Conservation (phyloP, 1,140 invertebrate genomes). For the Xylocopa sonorina region DNA sequence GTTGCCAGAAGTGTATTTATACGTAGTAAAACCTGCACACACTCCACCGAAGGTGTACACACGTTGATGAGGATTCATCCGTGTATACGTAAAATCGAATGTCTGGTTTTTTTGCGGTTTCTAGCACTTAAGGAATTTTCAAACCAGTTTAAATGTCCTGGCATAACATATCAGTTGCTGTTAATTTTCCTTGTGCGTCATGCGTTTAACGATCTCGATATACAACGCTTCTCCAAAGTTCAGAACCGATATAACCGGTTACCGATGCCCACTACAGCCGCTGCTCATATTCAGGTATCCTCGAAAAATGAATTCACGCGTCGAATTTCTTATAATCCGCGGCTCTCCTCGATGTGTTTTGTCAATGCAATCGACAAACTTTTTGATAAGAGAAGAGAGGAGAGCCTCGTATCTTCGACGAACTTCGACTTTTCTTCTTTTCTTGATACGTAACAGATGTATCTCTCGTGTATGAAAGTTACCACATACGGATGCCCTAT, state of each 20-base stretch:
- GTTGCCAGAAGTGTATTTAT: constrained; percentile 74
- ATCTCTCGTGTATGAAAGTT: not conserved
- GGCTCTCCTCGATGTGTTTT: not conserved
- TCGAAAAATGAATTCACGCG: not conserved
- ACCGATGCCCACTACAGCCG: not conserved
- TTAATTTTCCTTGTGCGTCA: not conserved
- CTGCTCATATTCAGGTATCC: not conserved
- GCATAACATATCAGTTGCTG: not conserved
- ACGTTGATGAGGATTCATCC: constrained; percentile 18
- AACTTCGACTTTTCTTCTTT: constrained; percentile 36
- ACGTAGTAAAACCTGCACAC: constrained; percentile 64
- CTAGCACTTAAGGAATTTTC: constrained; percentile 31
- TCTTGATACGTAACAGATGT: not conserved
- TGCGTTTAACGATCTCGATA: not conserved
- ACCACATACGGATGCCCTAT: not conserved
- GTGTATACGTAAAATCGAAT: constrained; percentile 33
- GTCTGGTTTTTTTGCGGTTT: constrained; percentile 15
- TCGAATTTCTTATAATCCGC: not conserved
- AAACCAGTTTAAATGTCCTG: constrained; percentile 8
- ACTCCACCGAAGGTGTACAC: constrained; percentile 41
- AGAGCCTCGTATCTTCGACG: constrained; percentile 33
- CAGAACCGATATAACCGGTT: not conserved
- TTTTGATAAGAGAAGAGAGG: constrained; percentile 11
- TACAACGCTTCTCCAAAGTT: not conserved
- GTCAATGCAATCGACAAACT: constrained; percentile 5